Evolutionary conservation across 2,888 invertebrate species (phyloP).

Genomic region (Aleiodes testaceus): DNA sequence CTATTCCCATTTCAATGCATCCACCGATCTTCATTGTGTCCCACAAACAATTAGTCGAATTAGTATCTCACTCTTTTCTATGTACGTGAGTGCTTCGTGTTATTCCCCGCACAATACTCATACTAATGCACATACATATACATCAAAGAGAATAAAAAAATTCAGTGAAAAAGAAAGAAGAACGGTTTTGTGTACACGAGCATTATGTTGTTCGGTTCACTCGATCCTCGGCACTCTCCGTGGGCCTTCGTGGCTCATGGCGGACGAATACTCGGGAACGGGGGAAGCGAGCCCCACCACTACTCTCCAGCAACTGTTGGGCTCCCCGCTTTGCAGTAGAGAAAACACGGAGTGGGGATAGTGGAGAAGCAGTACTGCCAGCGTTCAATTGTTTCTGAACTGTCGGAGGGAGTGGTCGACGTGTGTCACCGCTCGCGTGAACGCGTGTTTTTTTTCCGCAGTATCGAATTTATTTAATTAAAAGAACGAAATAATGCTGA

Average conservation of each 20-base stretch:
- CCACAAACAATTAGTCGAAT: conserved; percentile 10
- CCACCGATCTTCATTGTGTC: conserved; percentile 14
- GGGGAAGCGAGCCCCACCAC: conserved; percentile 30
- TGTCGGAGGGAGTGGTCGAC: conserved; percentile 60
- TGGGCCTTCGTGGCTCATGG: conserved; percentile 9
- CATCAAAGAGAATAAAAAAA: not conserved
- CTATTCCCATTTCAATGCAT: not conserved
- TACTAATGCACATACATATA: no score
- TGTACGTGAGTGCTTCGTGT: no score
- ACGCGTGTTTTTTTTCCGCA: conserved; percentile 55
- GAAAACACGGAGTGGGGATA: conserved; percentile 49
- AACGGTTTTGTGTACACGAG: not conserved
- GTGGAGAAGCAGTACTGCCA: conserved; percentile 47
- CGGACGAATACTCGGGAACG: conserved; percentile 14
- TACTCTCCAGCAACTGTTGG: conserved; percentile 27
- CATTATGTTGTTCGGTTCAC: conserved; percentile 39
- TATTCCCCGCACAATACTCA: no score
- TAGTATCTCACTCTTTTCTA: not conserved
- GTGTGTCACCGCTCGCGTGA: conserved; percentile 50
- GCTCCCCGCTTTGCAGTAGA: not conserved
- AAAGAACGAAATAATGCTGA: conserved; percentile 2
- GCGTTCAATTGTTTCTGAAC: conserved; percentile 65
- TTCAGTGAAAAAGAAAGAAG: not conserved
- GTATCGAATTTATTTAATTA: conserved; percentile 22
- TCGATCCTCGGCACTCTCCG: conserved; percentile 46